Percentiles rank a stretch among this genome's conserved stretches.
Conservation (phyloP, 2,888 invertebrate species). For the Cataglyphis livida region DNA sequence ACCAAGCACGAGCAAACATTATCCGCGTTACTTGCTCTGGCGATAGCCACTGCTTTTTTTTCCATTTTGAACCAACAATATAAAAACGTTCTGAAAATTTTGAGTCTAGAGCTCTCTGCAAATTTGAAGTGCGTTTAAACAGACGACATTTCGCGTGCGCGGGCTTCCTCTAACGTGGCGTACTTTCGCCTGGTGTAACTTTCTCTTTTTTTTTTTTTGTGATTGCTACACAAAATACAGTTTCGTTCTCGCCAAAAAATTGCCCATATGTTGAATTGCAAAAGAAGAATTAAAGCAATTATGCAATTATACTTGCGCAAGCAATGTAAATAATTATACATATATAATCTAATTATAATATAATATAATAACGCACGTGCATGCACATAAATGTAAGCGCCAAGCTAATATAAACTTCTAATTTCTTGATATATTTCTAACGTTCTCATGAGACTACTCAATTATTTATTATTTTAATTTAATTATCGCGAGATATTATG, state of each 20-base stretch:
- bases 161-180: neutral
- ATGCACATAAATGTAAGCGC: neutral
- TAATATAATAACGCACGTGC: neutral
- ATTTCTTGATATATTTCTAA: too few relatives aligned
- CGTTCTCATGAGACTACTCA: too few relatives aligned
- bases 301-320: neutral
- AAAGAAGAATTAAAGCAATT: neutral
- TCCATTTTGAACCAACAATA: constrained; percentile 13
- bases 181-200: neutral
- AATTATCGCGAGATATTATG: neutral
- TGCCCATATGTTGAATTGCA: neutral
- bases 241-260: neutral
- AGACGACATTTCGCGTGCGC: constrained; percentile 8
- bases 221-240: neutral
- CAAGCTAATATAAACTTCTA: too few relatives aligned
- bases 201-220: neutral
- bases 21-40: constrained; percentile 48
- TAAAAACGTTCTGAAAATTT: constrained; percentile 55
- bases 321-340: too few relatives aligned
- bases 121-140: constrained; percentile 58
- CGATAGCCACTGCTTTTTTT: constrained; percentile 23
- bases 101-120: constrained; percentile 1
- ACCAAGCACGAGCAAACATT: constrained; percentile 64
- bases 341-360: too few relatives aligned
- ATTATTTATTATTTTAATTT: neutral